Conservation (phyloP, 1,140 invertebrate species). For the Drosophila pruinosa region DNA sequence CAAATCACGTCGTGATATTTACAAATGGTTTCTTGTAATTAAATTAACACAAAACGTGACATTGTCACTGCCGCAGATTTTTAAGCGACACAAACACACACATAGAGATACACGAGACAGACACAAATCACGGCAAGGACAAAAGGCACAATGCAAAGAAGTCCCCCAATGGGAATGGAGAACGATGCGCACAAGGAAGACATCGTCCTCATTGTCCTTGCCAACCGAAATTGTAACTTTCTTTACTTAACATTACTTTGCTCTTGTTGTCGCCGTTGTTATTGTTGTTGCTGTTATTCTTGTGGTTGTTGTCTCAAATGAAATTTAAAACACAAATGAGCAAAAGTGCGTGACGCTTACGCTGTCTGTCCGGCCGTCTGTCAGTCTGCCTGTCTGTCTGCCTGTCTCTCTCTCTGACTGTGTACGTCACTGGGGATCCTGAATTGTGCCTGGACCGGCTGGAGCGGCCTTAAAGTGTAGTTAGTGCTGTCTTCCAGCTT, state of each 20-base stretch:
- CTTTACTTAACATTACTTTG: constrained; percentile 52
- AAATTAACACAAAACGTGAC: constrained; percentile 82
- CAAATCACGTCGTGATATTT: constrained; percentile 80
- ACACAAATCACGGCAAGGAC: constrained; percentile 61
- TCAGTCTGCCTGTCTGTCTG: constrained; percentile 49
- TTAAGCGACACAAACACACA: constrained; percentile 65
- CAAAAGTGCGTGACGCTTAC: constrained; percentile 71
- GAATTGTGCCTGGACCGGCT: constrained; percentile 26
- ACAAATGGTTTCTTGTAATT: constrained; percentile 82
- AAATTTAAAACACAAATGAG: constrained; percentile 81
- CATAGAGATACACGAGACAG: not conserved
- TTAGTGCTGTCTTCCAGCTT: constrained; percentile 33
- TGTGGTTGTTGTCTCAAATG: constrained; percentile 58
- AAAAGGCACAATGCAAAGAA: constrained; percentile 54
- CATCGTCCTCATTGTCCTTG: constrained; percentile 31
- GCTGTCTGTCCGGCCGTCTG: constrained; percentile 1
- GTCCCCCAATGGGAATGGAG: constrained; percentile 43
- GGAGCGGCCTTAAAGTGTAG: constrained; percentile 54
- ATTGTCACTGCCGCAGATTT: constrained; percentile 79
- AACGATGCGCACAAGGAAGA: constrained; percentile 23
- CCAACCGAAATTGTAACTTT: constrained; percentile 64
- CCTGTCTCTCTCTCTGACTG: constrained; percentile 55
- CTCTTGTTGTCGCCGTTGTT: not conserved
- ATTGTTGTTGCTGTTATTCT: constrained; percentile 13
- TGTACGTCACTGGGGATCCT: constrained; percentile 38